phyloP scores from a whole-genome alignment of 2,797 vertebrate species.

The Gila robusta region DNA sequence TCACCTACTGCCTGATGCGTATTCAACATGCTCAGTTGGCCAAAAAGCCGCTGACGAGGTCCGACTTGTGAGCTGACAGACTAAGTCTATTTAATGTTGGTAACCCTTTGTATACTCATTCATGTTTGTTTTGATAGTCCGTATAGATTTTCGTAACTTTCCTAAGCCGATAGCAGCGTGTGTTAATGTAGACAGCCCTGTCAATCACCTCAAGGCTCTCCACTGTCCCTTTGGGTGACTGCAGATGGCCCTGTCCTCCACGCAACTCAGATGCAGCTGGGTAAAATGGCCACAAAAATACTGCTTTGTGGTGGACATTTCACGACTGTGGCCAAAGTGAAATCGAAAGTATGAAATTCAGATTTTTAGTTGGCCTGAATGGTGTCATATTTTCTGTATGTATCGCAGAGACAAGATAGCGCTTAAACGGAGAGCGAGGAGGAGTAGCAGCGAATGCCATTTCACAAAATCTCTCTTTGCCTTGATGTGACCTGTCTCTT shows the following conservation, averaged over 20 bases:
- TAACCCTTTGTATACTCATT: not conserved
- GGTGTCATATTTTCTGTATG: not conserved
- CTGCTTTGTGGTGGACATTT: conserved; percentile 49
- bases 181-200: conserved; percentile 21
- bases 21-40: not conserved
- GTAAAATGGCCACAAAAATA: conserved; percentile 57
- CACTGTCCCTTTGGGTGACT: not conserved
- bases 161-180: not conserved
- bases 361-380: not conserved
- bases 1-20: not conserved
- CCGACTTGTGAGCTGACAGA: not conserved
- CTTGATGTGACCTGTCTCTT: not conserved
- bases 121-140: not conserved
- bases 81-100: not conserved
- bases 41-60: not conserved
- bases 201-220: conserved; percentile 21
- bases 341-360: conserved; percentile 39
- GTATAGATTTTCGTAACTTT: not conserved
- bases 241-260: conserved; percentile 64
- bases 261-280: conserved; percentile 46
- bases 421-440: not conserved
- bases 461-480: not conserved
- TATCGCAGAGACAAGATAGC: not conserved
- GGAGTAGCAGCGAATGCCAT: not conserved
- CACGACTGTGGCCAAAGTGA: conserved; percentile 54